Evolutionary conservation across 53 echinoderm and acorn worm genomes (phyloP), one percentile per base, ranked within the genome.

Genomic region (Paelopatides confundens): DNA sequence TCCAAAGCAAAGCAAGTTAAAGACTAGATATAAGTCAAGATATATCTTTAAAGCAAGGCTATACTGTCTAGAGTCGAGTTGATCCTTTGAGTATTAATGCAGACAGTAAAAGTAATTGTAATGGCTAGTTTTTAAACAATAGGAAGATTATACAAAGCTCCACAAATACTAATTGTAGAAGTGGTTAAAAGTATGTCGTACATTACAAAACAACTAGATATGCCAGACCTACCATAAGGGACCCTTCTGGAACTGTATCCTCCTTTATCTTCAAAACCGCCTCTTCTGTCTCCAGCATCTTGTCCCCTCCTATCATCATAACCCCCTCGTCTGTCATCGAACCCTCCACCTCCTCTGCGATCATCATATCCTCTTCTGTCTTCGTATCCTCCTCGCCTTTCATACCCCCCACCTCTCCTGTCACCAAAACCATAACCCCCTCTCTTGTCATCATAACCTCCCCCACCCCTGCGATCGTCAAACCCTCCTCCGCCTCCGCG

Each of bases 371-470:
- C 51, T 0, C 88, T 47, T 12, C 84, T 43, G 40, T 67, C 69
- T 5, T 86, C 91, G 49, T 86, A 21, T 33, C 70, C 36, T 26
- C 86, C 81, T 68, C 89, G 66, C 3, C 47, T 26, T 30, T 81
- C 92, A 54, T 69, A 85, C 31, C 90, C 87, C 35, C 77, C 37
- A 43, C 47, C 90, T 35, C 93, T 70, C 50, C 94, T 40, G 64
- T 87, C 88, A 1, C 89, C 88, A 15, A 28, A 90, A 0, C n/a
- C 82, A 37, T 74, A 50, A 37, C 27, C 58, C 5, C 85, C 62
- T 31, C 74, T 35, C 24, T 38, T 54, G 23, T 53, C 47, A 35
- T 76, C n/a, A 82, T 82, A 66, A 33, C 65, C 68, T 38, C 67
- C 65, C 15, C 88, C 66, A 10, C 50, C 66, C 17, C 74, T 27